Percentiles rank a stretch among this genome's conserved stretches.
Conservation (phyloP, 2,888 invertebrate genomes). For the Neuroscelio doddi region DNA sequence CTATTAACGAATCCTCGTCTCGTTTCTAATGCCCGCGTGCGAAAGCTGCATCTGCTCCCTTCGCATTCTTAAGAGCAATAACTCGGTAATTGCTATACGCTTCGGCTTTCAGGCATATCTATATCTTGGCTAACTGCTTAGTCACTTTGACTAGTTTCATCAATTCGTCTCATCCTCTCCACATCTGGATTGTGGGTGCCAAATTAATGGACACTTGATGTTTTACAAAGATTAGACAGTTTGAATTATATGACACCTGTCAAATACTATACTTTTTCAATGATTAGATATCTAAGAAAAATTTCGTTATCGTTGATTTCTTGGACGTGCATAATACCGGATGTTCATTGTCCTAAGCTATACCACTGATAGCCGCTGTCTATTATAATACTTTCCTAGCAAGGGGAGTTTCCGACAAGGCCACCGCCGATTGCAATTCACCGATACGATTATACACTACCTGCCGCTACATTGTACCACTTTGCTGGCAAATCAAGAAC, state of each 20-base stretch:
- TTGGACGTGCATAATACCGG: constrained; percentile 38
- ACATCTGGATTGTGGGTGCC: constrained; percentile 21
- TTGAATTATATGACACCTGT: no score
- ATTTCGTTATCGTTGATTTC: constrained; percentile 42
- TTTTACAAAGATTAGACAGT: no score
- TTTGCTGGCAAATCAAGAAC: constrained; percentile 38
- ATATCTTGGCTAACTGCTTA: constrained; percentile 37
- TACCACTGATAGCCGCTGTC: constrained; percentile 25
- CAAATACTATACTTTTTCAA: no score
- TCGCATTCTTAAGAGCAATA: constrained; percentile 42
- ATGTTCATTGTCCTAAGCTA: constrained; percentile 45
- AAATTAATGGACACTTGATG: constrained; percentile 22
- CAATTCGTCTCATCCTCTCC: constrained; percentile 11
- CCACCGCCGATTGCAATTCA: constrained; percentile 68
- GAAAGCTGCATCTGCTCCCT: constrained; percentile 48
- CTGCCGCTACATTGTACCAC: constrained; percentile 55
- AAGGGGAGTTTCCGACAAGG: constrained; percentile 62
- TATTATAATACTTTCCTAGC: constrained; percentile 45
- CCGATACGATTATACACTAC: constrained; percentile 66
- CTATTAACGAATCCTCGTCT: constrained; percentile 57
- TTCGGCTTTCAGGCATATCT: constrained; percentile 44
- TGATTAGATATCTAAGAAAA: constrained; percentile 8
- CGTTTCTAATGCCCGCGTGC: constrained; percentile 39
- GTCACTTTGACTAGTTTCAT: constrained; percentile 32
- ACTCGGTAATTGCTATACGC: constrained; percentile 49